These are phyloP conservation scores for Anguilla anguilla DNA, from an alignment of 2,797 vertebrate species.

Conservation along the genomic window DNA sequence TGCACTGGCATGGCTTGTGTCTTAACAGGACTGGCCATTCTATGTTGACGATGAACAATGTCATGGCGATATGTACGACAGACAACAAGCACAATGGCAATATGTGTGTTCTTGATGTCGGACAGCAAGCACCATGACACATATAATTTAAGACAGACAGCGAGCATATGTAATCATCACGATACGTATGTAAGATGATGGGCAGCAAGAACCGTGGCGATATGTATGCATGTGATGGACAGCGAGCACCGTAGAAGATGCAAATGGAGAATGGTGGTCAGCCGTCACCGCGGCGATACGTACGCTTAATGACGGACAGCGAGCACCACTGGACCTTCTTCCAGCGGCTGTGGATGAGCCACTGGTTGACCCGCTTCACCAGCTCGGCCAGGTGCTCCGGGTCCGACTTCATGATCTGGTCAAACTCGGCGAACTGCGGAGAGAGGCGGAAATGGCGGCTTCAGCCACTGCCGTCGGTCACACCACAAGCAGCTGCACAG, in stretches of 20 bases:
- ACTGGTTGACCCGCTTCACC: constrained; percentile 91
- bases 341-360: constrained; percentile 93
- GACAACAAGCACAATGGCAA: constrained; percentile 86
- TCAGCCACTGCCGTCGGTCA: background rate
- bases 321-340: constrained; percentile 97
- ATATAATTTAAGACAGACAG: too few species aligned
- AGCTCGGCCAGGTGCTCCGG: constrained; percentile 95
- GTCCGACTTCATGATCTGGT: constrained; percentile 99
- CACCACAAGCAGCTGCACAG: background rate
- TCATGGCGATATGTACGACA: constrained; percentile 77
- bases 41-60: too few species aligned
- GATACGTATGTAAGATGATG: background rate
- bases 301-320: constrained; percentile 94
- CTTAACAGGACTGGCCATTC: background rate
- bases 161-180: too few species aligned
- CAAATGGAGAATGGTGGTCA: background rate
- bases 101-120: background rate
- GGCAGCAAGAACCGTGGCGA: background rate
- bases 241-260: constrained; percentile 79
- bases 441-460: background rate
- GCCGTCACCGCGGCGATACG: constrained; percentile 53
- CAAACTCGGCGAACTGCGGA: constrained; percentile 93
- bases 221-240: constrained; percentile 91
- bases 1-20: background rate
- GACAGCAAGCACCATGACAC: background rate